Evolutionary conservation across 2,888 invertebrate genomes (phyloP), one percentile per base, ranked within the genome.

Genomic region (Heliconius ethilla): DNA sequence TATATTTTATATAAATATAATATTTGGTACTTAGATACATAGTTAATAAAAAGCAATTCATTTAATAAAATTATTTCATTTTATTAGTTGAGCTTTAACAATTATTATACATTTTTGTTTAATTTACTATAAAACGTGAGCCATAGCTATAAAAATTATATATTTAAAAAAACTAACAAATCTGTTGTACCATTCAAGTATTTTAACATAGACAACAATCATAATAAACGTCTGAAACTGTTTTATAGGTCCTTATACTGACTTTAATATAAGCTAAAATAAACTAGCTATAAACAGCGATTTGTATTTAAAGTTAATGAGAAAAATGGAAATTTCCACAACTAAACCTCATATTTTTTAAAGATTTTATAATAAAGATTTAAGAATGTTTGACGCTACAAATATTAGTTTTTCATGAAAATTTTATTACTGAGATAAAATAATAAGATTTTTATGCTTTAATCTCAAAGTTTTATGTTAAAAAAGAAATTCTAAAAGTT

Each of bases 201-300:
- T 62, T 15, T 63, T 27, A 63, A 27, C 18, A 63, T 15, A 27
- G 27, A 15, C 29, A 66, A 66, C 29, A 25, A 45, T 7, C 2
- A 66, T 22, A 33, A 15, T 27, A 66, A 33, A 63, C 27, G 25
- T 27, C 1, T 63, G 7, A 27, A 63, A 63, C 63, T 27, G 27
- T 63, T 63, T 27, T 63, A 27, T 66, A 66, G 3, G 5, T 27
- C 3, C 45, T 45, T 18, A 51, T 15, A 45, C 27, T n/a, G 45
- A 70, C 33, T 72, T 72, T 37, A 33, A n/a, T 72, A 13, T 72
- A 33, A 72, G 72, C 59, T 59, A n/a, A 72, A 72, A 72, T 59
- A 59, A 72, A 59, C n/a, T n/a, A 59, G n/a, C 33, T 29, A 37
- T 3, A n/a, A n/a, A n/a, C n/a, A 33, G 33, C 29, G 70, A 55